Evolutionary conservation across 1,140 invertebrate genomes (phyloP).

Genomic region (Mesaphorura yosii): DNA sequence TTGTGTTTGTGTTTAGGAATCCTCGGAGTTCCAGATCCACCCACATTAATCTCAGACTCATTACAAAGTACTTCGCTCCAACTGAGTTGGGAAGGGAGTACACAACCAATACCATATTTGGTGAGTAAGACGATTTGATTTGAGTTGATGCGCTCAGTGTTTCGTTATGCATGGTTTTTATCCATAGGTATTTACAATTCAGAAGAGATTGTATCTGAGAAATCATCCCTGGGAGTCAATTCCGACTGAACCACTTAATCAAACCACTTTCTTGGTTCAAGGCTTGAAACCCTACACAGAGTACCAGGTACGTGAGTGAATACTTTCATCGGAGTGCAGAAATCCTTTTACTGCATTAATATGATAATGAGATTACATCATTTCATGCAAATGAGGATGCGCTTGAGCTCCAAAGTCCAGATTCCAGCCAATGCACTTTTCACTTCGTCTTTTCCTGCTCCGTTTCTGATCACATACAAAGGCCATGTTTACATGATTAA

Average conservation of each 20-base stretch:
- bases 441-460: no score
- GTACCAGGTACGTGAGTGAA: conserved; percentile 55
- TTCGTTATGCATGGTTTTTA: no score
- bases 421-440: conserved; percentile 15
- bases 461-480: no score
- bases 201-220: conserved; percentile 14
- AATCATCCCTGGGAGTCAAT: conserved; percentile 23
- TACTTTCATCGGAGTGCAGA: neutral
- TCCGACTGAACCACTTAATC: conserved; percentile 24
- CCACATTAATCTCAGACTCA: conserved; percentile 60
- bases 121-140: no score
- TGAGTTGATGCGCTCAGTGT: no score
- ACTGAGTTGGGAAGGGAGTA: conserved; percentile 58
- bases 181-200: conserved; percentile 23
- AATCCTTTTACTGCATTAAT: neutral
- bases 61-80: conserved; percentile 60
- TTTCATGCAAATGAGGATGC: neutral
- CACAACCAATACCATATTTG: conserved; percentile 20
- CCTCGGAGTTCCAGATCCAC: conserved; percentile 37
- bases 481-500: no score
- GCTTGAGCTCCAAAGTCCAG: conserved; percentile 7
- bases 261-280: conserved; percentile 56
- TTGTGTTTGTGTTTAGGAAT: conserved; percentile 13
- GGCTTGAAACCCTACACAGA: conserved; percentile 75
- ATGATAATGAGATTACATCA: no score